Conservation (phyloP, 2,797 vertebrate genomes). For the Microctenopoma steveboyesi region DNA sequence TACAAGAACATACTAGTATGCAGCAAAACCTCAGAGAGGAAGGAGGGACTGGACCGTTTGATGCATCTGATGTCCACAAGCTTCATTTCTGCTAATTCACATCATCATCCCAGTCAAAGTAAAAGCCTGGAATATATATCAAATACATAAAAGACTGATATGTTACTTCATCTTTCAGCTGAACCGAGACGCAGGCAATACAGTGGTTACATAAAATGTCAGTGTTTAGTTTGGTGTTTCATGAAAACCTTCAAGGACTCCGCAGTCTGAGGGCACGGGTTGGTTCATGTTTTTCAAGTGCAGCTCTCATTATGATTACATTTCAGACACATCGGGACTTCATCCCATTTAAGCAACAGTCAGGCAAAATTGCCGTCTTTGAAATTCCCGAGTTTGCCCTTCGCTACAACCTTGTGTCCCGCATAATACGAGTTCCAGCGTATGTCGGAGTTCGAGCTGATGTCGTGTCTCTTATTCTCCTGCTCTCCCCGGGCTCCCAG, state of each 20-base stretch:
- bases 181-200: neutral
- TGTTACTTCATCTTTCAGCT: neutral
- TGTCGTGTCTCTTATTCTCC: slow-evolving; percentile 32
- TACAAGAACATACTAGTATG: neutral
- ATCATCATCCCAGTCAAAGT: no score
- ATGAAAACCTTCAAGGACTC: slow-evolving; percentile 13
- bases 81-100: no score
- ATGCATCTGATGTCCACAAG: no score
- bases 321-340: slow-evolving; percentile 19
- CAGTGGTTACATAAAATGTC: slow-evolving; percentile 1
- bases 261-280: neutral
- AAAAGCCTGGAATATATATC: no score
- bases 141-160: no score
- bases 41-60: no score
- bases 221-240: slow-evolving; percentile 16
- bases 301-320: slow-evolving; percentile 28
- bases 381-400: slow-evolving; percentile 57
- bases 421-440: slow-evolving; percentile 36
- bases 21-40: no score
- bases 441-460: slow-evolving; percentile 39
- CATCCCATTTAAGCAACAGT: slow-evolving; percentile 20
- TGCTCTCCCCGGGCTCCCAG: slow-evolving; percentile 21
- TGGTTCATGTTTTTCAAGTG: slow-evolving; percentile 14
- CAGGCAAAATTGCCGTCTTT: slow-evolving; percentile 31
- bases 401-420: slow-evolving; percentile 54